Percentiles rank a stretch among this genome's conserved stretches.
phyloP scores from a whole-genome alignment of 2,113 vertebrate genomes.

The Phrynocephalus versicolor region DNA sequence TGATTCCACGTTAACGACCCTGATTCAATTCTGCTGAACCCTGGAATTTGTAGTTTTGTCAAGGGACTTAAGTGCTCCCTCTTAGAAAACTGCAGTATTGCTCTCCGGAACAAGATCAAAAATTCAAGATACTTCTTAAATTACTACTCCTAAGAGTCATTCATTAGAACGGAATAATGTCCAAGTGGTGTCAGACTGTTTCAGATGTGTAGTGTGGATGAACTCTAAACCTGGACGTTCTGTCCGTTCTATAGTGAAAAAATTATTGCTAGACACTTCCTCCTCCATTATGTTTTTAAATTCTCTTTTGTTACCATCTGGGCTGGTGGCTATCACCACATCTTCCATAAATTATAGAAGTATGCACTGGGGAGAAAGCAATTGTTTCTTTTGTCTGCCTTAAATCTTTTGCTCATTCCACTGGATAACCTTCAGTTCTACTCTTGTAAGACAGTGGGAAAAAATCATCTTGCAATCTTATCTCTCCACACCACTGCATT shows the following conservation, averaged over 20 bases:
- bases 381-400: neutral
- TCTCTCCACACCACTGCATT: neutral
- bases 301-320: neutral
- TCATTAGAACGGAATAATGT: too few relatives aligned
- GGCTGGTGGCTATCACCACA: neutral
- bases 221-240: neutral
- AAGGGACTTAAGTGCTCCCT: too few relatives aligned
- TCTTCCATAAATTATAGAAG: neutral
- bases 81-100: too few relatives aligned
- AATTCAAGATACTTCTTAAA: too few relatives aligned
- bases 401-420: neutral
- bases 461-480: neutral
- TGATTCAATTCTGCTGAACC: too few relatives aligned
- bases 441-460: neutral
- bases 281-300: neutral
- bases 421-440: neutral
- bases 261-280: neutral
- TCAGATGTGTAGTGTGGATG: too few relatives aligned
- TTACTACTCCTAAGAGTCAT: too few relatives aligned
- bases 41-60: too few relatives aligned
- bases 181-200: too few relatives aligned
- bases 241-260: neutral
- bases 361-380: neutral
- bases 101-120: too few relatives aligned
- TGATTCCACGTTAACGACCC: too few relatives aligned